Evolutionary conservation across 2,888 invertebrate species (phyloP).

Genomic region (Drosophila limbata): DNA sequence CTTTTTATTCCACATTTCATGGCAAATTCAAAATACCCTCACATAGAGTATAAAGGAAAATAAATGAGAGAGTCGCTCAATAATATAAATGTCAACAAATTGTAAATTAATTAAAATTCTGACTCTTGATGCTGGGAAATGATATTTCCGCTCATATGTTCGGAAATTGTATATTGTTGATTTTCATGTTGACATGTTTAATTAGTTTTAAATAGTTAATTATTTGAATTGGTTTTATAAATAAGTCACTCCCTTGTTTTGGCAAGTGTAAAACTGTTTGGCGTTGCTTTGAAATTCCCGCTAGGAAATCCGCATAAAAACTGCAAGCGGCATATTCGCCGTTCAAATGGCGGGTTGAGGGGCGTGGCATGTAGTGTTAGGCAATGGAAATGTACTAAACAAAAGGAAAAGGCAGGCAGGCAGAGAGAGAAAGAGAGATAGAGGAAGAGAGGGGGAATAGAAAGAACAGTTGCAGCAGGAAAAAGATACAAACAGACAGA

Average conservation of each 20-base stretch:
- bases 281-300: conserved; percentile 19
- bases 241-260: conserved; percentile 3
- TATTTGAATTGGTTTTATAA: not conserved
- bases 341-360: not conserved
- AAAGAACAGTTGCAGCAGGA: conserved; percentile 35
- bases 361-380: not conserved
- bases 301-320: conserved; percentile 47
- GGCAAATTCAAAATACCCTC: not conserved
- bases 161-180: not conserved
- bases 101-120: not conserved
- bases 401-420: conserved; percentile 14
- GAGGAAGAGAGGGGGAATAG: not conserved
- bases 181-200: not conserved
- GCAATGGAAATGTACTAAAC: conserved; percentile 29
- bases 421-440: conserved; percentile 21
- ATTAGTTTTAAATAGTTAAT: not conserved
- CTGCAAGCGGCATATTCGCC: conserved; percentile 10
- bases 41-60: not conserved
- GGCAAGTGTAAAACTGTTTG: conserved; percentile 38
- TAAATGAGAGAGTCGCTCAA: not conserved
- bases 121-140: not conserved
- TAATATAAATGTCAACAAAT: not conserved
- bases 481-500: not conserved
- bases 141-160: not conserved
- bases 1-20: not conserved